Conservation (phyloP, 1,140 invertebrate genomes). For the Neomicropteryx cornuta region DNA sequence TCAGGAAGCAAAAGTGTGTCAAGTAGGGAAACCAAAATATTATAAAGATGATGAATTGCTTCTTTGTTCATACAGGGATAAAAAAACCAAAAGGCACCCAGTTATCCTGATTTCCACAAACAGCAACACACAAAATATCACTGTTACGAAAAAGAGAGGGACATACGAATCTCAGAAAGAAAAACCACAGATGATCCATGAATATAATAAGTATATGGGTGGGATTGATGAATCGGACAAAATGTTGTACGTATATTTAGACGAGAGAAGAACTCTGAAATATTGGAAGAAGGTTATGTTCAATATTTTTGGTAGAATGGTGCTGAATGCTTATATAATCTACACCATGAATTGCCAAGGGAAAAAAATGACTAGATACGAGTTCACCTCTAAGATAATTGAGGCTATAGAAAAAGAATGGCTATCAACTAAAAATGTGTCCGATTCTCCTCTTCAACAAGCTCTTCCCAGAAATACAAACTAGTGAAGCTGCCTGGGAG, state of each 20-base stretch:
- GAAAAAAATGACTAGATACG: conserved; percentile 12
- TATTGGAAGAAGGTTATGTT: conserved; percentile 18
- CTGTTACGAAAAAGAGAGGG: conserved; percentile 2
- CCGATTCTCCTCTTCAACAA: too few relatives aligned
- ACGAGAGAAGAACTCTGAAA: too few relatives aligned
- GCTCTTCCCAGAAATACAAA: conserved; percentile 6
- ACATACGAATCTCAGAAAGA: conserved; percentile 3
- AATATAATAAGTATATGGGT: conserved; percentile 2
- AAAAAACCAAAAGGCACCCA: conserved; percentile 8
- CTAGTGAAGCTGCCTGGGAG: conserved; percentile 12
- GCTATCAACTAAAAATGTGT: conserved; percentile 5
- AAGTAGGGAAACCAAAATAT: conserved; percentile 12
- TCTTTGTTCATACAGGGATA: conserved; percentile 8
- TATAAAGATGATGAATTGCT: conserved; percentile 8
- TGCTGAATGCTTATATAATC: conserved; percentile 17
- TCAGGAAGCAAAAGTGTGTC: conserved; percentile 8
- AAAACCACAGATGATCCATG: conserved; percentile 5
- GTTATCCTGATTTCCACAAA: conserved; percentile 8
- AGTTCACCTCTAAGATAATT: conserved; percentile 15
- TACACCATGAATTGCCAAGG: conserved; percentile 11
- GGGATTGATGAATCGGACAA: too few relatives aligned
- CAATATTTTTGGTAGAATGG: conserved; percentile 15
- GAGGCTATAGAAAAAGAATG: conserved; percentile 12
- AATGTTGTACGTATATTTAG: too few relatives aligned
- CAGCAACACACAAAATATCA: conserved; percentile 5